These are phyloP conservation scores for Nomada flava DNA, from an alignment of 2,888 invertebrate species.

Conservation along the genomic window DNA sequence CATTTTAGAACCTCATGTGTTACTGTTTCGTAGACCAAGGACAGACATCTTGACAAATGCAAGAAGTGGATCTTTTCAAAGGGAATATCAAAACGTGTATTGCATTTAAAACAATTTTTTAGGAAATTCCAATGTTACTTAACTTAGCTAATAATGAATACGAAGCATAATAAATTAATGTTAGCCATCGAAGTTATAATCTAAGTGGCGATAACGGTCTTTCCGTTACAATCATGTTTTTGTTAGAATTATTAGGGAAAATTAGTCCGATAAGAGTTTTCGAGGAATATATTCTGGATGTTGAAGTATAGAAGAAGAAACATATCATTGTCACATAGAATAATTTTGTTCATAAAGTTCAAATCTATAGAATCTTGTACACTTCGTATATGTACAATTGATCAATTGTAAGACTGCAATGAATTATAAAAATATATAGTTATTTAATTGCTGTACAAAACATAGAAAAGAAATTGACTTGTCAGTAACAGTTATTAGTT, in stretches of 20 bases:
- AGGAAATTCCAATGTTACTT: slow-evolving; percentile 1
- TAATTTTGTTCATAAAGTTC: neutral
- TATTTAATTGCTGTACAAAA: neutral
- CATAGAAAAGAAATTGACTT: neutral
- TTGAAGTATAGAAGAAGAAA: neutral
- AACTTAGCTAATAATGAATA: neutral
- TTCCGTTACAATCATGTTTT: slow-evolving; percentile 6
- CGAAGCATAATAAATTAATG: slow-evolving; percentile 1
- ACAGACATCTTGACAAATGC: slow-evolving; percentile 59
- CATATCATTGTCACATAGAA: neutral
- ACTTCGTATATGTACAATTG: neutral
- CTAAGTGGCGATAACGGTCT: neutral
- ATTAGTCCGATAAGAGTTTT: neutral
- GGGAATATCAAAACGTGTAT: slow-evolving; percentile 28
- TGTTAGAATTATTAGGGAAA: neutral
- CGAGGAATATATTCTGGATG: neutral
- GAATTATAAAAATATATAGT: slow-evolving; percentile 7
- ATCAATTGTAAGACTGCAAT: neutral
- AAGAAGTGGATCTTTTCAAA: slow-evolving; percentile 35
- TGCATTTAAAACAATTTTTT: slow-evolving; percentile 27
- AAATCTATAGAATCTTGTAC: neutral
- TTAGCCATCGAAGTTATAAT: slow-evolving; percentile 7
- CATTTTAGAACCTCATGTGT: slow-evolving; percentile 91
- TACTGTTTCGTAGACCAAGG: slow-evolving; percentile 90
- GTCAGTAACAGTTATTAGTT: neutral